Evolutionary conservation across 2,888 invertebrate genomes (phyloP).

Genomic region (Machimus rusticus): DNA sequence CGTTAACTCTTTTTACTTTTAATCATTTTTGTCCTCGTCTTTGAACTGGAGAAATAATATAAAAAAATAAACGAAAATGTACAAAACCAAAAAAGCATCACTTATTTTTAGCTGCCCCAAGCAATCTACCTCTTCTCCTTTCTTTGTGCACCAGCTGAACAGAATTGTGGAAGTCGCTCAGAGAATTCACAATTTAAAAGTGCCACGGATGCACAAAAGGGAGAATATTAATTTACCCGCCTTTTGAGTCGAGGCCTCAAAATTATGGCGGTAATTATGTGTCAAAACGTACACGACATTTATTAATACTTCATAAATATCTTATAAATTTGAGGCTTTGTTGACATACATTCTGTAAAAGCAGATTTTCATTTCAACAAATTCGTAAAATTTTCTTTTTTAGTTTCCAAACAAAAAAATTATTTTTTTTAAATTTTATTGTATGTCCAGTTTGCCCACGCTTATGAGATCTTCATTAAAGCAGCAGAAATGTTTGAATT

Average conservation of each 20-base stretch:
- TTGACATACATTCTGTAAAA: too few species aligned
- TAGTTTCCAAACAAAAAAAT: too few species aligned
- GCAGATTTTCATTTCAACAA: too few species aligned
- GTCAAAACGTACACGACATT: too few species aligned
- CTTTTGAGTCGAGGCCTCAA: neutral
- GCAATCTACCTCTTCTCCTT: neutral
- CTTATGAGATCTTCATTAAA: too few species aligned
- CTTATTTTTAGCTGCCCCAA: conserved; percentile 27
- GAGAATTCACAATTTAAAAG: neutral
- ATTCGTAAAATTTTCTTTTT: too few species aligned
- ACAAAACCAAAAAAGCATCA: conserved; percentile 32
- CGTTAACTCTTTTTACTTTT: conserved; percentile 19
- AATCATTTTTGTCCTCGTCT: conserved; percentile 16
- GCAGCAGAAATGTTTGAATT: too few species aligned
- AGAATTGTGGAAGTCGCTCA: neutral
- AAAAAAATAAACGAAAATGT: neutral
- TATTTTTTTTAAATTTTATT: too few species aligned
- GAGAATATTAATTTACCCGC: neutral
- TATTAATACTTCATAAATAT: neutral
- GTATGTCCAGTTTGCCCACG: too few species aligned
- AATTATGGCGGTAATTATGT: neutral
- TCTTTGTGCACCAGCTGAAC: neutral
- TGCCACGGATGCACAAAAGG: neutral
- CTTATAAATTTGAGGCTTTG: too few species aligned
- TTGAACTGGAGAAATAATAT: neutral